phyloP scores from a whole-genome alignment of 2,113 vertebrate genomes.

The Zapus hudsonius region DNA sequence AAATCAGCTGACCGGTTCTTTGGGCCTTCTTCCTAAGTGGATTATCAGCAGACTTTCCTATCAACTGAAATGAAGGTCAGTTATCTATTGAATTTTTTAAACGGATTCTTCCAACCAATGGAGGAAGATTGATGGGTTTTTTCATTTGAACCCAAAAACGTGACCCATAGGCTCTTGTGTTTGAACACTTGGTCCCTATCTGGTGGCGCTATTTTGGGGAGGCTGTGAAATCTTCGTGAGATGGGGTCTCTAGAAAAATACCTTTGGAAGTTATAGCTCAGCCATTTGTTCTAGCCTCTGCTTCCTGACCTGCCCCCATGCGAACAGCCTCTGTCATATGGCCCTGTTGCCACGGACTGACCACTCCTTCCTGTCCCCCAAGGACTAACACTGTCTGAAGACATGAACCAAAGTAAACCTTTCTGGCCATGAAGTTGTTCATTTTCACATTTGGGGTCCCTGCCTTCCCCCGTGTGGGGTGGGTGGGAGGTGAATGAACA shows the following conservation, averaged over 20 bases:
- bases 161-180: no score
- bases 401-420: background rate
- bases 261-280: background rate
- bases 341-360: no score
- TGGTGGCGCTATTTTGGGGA: background rate
- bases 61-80: background rate
- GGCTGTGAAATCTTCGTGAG: background rate
- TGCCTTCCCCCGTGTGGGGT: background rate
- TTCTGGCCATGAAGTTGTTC: background rate
- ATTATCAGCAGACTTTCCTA: background rate
- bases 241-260: background rate
- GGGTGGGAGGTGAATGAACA: fast-evolving
- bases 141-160: background rate
- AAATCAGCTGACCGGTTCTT: background rate
- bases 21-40: background rate
- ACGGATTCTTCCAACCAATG: background rate
- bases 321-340: background rate
- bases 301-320: no score
- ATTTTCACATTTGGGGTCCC: background rate
- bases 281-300: no score
- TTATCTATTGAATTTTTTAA: background rate
- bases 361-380: no score
- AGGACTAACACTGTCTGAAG: background rate
- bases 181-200: background rate
- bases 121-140: background rate